Evolutionary conservation across 2,797 vertebrate species (phyloP), one percentile per base, ranked within the genome.

Genomic region (Mycteria americana): DNA sequence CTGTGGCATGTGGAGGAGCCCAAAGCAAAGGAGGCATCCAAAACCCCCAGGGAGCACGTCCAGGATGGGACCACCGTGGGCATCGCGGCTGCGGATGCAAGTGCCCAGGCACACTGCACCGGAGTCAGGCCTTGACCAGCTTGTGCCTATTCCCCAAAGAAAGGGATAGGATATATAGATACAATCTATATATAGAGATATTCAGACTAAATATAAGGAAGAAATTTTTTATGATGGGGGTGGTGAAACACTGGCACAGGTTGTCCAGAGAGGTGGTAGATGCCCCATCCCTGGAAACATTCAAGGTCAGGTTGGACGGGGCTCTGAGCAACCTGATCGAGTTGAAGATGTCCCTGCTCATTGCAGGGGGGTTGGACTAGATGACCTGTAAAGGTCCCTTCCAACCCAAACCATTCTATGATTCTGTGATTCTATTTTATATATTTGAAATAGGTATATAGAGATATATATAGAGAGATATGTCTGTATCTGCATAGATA

Each of bases 71-170:
- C 33, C 18, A 31, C 15, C 2, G 0, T 15, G 39, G 53, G 13
- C 17, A 41, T 27, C 0, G 1, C 0, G 27, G 43, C 48, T 59
- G 59, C 4, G 3, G 50, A 18, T n/a, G 31, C 45, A 46, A 62
- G 74, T 13, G 28, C 31, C 23, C 27, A 59, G 23, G 39, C 18
- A 65, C 39, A 18, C 4, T 3, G 5, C 30, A 41, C 30, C 17
- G 1, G 35, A 77, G 60, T 43, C 54, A 68, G 41, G 37, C 41
- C 63, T 91, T 7, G 2, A 30, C 31, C 27, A 50, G 33, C 30
- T 45, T 56, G 25, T 46, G 74, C 21, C 37, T 62, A 11, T 46
- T 60, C 51, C 35, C 74, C 37, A 33, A 72, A 84, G 46, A 80
- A 84, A 76, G 13, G 43, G 12, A 14, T 12, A 30, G 11, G 30